phyloP scores from a whole-genome alignment of 2,888 invertebrate genomes.

The Mycalesis mineus region DNA sequence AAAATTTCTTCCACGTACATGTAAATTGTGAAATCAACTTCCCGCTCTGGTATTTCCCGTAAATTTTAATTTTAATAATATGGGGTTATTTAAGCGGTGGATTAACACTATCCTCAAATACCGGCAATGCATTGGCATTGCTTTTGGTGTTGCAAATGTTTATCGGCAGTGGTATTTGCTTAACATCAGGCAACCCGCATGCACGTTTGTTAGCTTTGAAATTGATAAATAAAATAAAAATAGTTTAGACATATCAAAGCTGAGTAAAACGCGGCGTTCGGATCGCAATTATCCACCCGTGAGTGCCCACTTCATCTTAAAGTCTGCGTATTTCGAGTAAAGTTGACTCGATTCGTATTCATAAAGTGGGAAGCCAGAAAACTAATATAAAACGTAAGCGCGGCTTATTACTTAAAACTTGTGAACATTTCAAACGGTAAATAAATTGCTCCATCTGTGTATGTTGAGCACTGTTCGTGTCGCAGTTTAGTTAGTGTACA shows the following conservation, averaged over 20 bases:
- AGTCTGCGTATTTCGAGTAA: slow-evolving; percentile 33
- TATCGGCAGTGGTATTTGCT: too few relatives aligned
- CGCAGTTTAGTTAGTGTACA: slow-evolving; percentile 8
- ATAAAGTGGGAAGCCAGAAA: slow-evolving; percentile 40
- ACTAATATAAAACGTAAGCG: slow-evolving; percentile 44
- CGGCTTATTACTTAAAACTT: slow-evolving; percentile 40
- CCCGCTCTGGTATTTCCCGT: too few relatives aligned
- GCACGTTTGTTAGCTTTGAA: too few relatives aligned
- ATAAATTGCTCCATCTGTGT: slow-evolving; percentile 37
- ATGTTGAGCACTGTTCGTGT: slow-evolving; percentile 28
- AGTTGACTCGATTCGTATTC: slow-evolving; percentile 41
- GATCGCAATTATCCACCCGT: slow-evolving; percentile 12
- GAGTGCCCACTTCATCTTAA: slow-evolving; percentile 22
- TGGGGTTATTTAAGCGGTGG: too few relatives aligned
- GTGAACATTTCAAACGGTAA: slow-evolving; percentile 37
- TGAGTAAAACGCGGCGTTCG: background rate
- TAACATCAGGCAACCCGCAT: too few relatives aligned
- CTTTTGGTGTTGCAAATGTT: too few relatives aligned
- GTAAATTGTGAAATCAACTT: too few relatives aligned
- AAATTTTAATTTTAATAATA: too few relatives aligned
- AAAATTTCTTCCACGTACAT: too few relatives aligned
- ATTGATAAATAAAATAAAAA: too few relatives aligned
- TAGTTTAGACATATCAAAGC: background rate
- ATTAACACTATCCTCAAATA: too few relatives aligned
- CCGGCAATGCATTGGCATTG: too few relatives aligned